phyloP scores from a whole-genome alignment of 2,888 invertebrate genomes.

The Apotomis capreana region DNA sequence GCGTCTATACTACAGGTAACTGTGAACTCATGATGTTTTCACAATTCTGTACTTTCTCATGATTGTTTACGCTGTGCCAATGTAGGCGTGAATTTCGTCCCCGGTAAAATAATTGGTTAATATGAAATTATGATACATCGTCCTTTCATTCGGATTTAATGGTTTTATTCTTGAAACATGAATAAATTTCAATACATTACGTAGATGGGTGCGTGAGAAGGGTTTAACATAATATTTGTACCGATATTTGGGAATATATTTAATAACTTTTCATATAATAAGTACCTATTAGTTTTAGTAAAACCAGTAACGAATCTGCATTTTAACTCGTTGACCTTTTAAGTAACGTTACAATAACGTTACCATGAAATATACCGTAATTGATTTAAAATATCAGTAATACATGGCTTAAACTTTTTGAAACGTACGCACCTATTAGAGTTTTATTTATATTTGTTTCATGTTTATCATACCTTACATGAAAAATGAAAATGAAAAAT shows the following conservation, averaged over 20 bases:
- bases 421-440: too few species aligned
- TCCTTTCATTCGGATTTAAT: conserved; percentile 25
- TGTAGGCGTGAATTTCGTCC: conserved; percentile 33
- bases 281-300: background rate
- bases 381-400: too few species aligned
- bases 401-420: too few species aligned
- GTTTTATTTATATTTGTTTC: too few species aligned
- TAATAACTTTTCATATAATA: background rate
- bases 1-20: too few species aligned
- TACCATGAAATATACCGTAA: too few species aligned
- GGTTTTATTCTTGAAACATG: conserved; percentile 17
- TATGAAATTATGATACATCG: conserved; percentile 37
- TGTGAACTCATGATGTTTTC: too few species aligned
- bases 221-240: conserved; percentile 18
- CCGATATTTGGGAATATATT: background rate
- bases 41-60: background rate
- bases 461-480: too few species aligned
- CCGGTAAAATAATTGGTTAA: conserved; percentile 34
- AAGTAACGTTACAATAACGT: too few species aligned
- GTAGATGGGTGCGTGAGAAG: background rate
- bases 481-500: too few species aligned
- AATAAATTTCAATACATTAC: conserved; percentile 16
- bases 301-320: background rate
- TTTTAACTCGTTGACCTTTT: too few species aligned
- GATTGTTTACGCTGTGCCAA: conserved; percentile 7